Base-by-base conservation (phyloP, 1,140 invertebrate species). In the Tetramorium parvispinum region DNA sequence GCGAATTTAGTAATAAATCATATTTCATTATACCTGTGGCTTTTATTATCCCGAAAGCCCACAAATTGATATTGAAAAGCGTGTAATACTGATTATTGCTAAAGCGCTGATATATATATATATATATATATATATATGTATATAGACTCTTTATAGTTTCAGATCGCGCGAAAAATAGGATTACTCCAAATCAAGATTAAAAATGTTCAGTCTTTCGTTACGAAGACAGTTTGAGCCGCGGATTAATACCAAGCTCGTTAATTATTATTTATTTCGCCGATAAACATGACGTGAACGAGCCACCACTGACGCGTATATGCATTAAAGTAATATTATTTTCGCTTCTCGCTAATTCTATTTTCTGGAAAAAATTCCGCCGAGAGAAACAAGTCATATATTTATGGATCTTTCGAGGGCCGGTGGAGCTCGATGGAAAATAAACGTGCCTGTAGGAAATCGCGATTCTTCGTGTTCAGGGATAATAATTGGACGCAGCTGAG, bases 1-100 rank as follows among this genome's bases (percentile, higher is more conserved):
- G 93, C 91, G 93, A 88, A 92, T 93, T 93, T 93, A 94, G 92
- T 91, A 94, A 93, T 93, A 94, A 92, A 94, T 90, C 91, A 92
- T 93, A 93, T 93, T 94, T 93, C 91, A 93, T 91, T 93, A 93
- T 53, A 87, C 5, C 1, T 46, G 3, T 5, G 24, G 43, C 0
- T 73, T 32, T 73, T 21, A n/a, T 82, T 73, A 37, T 0, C 3
- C 46, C 32, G 11, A 46, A 55, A 59, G 4, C 11, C 10, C 77
- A 51, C 59, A 43, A 40, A 37, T 37, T 43, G 5, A 68, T 24
- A 37, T 51, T 46, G 27, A 51, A 66, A 66, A 40, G 7, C 11
- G 2, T 46, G 27, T 16, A 24, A 76, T 11, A 78, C 37, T 37
- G 24, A 65, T 65, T 63, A 49, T 24, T 46, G 43, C 10, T 51